These are phyloP conservation scores for Scaptomyza graminum DNA, from an alignment of 1,140 invertebrate genomes.

Conservation along the genomic window DNA sequence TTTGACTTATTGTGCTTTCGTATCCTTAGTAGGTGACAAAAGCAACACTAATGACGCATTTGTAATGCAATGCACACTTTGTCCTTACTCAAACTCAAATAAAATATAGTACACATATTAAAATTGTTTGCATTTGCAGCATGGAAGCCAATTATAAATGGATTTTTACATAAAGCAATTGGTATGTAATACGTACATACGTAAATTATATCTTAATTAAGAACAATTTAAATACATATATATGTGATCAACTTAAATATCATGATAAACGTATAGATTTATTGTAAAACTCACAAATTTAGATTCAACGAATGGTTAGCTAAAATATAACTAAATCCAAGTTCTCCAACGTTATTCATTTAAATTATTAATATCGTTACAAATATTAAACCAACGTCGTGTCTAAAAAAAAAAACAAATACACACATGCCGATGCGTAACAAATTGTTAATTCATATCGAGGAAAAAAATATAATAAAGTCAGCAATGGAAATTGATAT, in stretches of 20 bases:
- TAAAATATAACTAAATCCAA: slow-evolving; percentile 37
- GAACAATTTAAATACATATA: slow-evolving; percentile 23
- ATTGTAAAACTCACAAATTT: slow-evolving; percentile 68
- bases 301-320: slow-evolving; percentile 62
- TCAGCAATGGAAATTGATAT: not conserved
- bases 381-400: slow-evolving; percentile 19
- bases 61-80: slow-evolving; percentile 73
- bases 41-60: slow-evolving; percentile 64
- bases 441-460: slow-evolving; percentile 8
- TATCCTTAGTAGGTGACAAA: slow-evolving; percentile 25
- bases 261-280: slow-evolving; percentile 52
- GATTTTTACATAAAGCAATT: slow-evolving; percentile 71
- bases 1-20: slow-evolving; percentile 16
- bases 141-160: slow-evolving; percentile 69
- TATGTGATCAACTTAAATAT: slow-evolving; percentile 24
- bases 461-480: slow-evolving; percentile 5
- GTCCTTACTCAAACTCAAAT: slow-evolving; percentile 54
- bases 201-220: slow-evolving; percentile 54
- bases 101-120: slow-evolving; percentile 59
- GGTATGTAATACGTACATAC: slow-evolving; percentile 43
- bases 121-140: slow-evolving; percentile 66
- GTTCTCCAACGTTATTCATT: slow-evolving; percentile 12
- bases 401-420: slow-evolving; percentile 9
- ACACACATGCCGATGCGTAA: slow-evolving; percentile 19
- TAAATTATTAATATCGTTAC: slow-evolving; percentile 15